phyloP scores from a whole-genome alignment of 2,797 vertebrate genomes.

The Poeciliopsis presidionis region DNA sequence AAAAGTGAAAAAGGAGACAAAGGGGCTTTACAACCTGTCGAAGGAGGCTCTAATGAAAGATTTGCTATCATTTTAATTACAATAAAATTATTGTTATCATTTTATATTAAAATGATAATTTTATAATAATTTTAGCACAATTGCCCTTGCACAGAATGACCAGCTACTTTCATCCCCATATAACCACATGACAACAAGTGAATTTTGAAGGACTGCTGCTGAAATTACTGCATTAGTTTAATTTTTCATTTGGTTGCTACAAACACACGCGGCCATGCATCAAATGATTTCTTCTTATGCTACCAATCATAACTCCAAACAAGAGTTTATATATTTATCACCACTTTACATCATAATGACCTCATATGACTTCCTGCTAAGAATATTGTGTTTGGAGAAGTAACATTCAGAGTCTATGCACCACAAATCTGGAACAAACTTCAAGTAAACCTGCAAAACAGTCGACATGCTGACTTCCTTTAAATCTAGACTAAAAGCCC shows the following conservation, averaged over 20 bases:
- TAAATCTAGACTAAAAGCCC: too few species aligned
- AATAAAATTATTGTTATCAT: not conserved
- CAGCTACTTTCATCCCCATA: not conserved
- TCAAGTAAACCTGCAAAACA: too few species aligned
- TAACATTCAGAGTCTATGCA: too few species aligned
- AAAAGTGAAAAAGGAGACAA: not conserved
- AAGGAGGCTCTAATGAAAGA: not conserved
- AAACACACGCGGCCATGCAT: not conserved
- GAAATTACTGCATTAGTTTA: not conserved
- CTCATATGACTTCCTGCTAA: not conserved
- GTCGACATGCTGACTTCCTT: too few species aligned
- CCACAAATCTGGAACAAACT: too few species aligned
- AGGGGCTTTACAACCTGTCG: not conserved
- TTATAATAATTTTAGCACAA: too few species aligned
- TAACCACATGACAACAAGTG: not conserved
- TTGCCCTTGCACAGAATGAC: not conserved
- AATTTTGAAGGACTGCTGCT: not conserved
- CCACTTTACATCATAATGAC: not conserved
- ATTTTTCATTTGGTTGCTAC: not conserved
- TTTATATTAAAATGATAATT: not conserved
- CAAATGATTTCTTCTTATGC: not conserved
- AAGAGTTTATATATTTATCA: not conserved
- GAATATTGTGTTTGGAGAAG: not conserved
- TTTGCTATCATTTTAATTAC: not conserved
- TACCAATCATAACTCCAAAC: not conserved